Evolutionary conservation across 1,140 invertebrate species (phyloP), one percentile per base, ranked within the genome.

Genomic region (Halotydeus destructor): DNA sequence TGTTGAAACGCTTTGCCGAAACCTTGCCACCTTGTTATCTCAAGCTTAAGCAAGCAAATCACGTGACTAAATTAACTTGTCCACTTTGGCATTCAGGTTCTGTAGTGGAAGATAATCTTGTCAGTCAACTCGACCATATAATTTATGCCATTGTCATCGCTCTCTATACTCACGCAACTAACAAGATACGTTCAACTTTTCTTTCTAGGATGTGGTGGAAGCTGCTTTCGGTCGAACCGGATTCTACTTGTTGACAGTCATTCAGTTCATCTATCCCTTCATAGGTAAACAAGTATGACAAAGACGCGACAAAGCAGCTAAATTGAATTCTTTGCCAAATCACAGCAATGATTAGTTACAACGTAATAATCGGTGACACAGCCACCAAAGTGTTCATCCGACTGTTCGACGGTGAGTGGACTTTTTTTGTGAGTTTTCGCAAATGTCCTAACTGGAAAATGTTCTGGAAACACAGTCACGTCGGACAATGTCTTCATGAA

Each of bases 311-410:
- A 31, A 31, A n/a, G 14, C 8, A 36, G 16, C 16, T 14, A 28
- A 41, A 30, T 18, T 25, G 22, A 32, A 21, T 41, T 19, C 30
- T 30, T 9, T 9, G 16, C 14, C 41, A 45, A 52, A 58, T 69
- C 68, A 22, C 62, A 83, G 80, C 81, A 1, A 85, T 85, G 78
- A 75, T 84, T 24, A 82, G 78, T 34, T 85, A 86, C 57, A 85
- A 86, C 57, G 74, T 85, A 4, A 81, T 85, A 24, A 80, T 85
- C 18, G 81, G 80, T 23, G 82, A 86, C 57, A 85, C 80, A 1
- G 67, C 84, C 16, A 83, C 80, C 1, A 84, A 82, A 60, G 75
- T 85, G 2, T 60, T 84, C 25, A 63, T 75, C 5, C 65, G 79
- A 42, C 52, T 68, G 27, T 59, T 59, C 18, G 56, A 57, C 50